These are phyloP conservation scores for Lineus longissimus DNA, from an alignment of 1,140 invertebrate species.

Conservation along the genomic window DNA sequence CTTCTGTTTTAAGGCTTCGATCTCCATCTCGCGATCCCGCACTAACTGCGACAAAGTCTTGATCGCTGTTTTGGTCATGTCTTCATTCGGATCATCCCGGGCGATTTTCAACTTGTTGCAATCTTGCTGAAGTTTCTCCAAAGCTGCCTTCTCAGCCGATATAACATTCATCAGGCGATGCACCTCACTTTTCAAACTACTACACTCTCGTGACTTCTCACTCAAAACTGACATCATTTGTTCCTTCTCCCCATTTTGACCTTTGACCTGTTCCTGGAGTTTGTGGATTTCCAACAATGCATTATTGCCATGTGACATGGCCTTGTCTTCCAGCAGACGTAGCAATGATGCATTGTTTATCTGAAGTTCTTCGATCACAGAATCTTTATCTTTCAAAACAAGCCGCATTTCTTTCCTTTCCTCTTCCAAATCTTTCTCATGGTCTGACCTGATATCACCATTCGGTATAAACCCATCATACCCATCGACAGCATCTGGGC, in stretches of 20 bases:
- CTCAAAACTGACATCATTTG: slow-evolving; percentile 54
- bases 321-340: slow-evolving; percentile 44
- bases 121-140: slow-evolving; percentile 51
- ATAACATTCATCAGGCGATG: slow-evolving; percentile 51
- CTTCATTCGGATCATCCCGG: slow-evolving; percentile 26
- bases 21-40: slow-evolving; percentile 55
- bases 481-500: not conserved
- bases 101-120: slow-evolving; percentile 35
- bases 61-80: slow-evolving; percentile 52
- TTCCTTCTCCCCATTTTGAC: slow-evolving; percentile 46
- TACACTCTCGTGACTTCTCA: slow-evolving; percentile 54
- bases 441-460: not conserved
- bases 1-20: slow-evolving; percentile 54
- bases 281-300: slow-evolving; percentile 35
- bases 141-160: slow-evolving; percentile 47
- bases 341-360: slow-evolving; percentile 39
- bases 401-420: slow-evolving; percentile 29
- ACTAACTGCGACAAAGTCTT: slow-evolving; percentile 53
- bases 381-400: slow-evolving; percentile 37
- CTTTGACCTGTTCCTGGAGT: slow-evolving; percentile 41
- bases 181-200: slow-evolving; percentile 52
- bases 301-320: slow-evolving; percentile 31
- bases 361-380: slow-evolving; percentile 39
- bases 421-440: not conserved
- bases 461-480: too few relatives aligned